Conservation (phyloP, 2,113 vertebrate genomes). For the Scomber colias region DNA sequence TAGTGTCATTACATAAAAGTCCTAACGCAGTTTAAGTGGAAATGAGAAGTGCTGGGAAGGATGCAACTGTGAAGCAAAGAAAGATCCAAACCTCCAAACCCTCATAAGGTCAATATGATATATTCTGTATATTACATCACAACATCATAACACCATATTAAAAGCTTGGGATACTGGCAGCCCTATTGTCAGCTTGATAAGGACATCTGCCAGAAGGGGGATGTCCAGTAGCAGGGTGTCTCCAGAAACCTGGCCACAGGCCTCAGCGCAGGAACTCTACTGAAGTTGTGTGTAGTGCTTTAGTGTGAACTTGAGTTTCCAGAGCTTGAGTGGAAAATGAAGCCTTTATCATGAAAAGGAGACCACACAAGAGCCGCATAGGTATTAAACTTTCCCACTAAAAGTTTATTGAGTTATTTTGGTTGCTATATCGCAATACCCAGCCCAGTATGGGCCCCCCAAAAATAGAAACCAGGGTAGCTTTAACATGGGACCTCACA, state of each 20-base stretch:
- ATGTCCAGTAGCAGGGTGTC: slow-evolving; percentile 34
- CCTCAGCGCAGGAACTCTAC: slow-evolving; percentile 49
- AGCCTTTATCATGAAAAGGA: slow-evolving; percentile 82
- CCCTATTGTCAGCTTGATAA: slow-evolving; percentile 8
- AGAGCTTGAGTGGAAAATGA: slow-evolving; percentile 84
- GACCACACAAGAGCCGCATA: slow-evolving; percentile 84
- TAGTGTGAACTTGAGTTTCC: slow-evolving; percentile 76
- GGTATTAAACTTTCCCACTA: slow-evolving; percentile 86
- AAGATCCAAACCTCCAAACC: background rate
- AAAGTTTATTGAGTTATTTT: slow-evolving; percentile 89
- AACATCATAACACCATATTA: background rate
- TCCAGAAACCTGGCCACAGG: slow-evolving; percentile 40
- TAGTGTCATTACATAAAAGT: background rate
- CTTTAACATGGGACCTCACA: slow-evolving; percentile 71
- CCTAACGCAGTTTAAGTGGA: background rate
- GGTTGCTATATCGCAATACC: slow-evolving; percentile 80
- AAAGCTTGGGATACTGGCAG: background rate
- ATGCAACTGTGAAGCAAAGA: background rate
- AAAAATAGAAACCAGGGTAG: slow-evolving; percentile 81
- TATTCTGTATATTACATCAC: background rate
- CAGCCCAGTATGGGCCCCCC: slow-evolving; percentile 72
- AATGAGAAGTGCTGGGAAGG: background rate
- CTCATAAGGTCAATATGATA: no score
- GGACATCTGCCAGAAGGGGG: slow-evolving; percentile 14
- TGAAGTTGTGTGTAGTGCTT: slow-evolving; percentile 57